Evolutionary conservation across 92 coral and sea anemone species (phyloP).

Genomic region (Porites lobata): DNA sequence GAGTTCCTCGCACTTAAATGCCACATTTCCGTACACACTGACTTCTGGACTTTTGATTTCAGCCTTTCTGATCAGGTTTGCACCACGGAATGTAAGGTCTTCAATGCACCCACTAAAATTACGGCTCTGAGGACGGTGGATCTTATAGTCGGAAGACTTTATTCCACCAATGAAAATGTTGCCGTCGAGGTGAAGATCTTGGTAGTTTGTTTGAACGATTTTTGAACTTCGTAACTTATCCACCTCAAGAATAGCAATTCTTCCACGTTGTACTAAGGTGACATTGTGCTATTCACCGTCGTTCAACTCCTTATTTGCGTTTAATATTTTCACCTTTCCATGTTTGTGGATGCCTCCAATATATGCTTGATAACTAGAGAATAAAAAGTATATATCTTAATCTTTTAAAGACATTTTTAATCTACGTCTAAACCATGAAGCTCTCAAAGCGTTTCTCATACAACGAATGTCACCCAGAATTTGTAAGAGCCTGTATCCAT

Average conservation of each 20-base stretch:
- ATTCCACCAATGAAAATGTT: constrained; percentile 86
- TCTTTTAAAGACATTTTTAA: no score
- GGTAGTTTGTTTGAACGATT: constrained; percentile 52
- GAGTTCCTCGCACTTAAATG: constrained; percentile 70
- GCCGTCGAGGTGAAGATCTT: constrained; percentile 63
- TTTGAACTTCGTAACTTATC: constrained; percentile 37
- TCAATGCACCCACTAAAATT: constrained; percentile 81
- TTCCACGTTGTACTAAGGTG: constrained; percentile 58
- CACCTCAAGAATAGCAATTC: constrained; percentile 51
- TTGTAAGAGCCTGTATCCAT: no score
- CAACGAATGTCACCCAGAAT: no score
- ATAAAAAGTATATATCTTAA: not conserved
- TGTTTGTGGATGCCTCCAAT: constrained; percentile 67
- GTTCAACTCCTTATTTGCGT: constrained; percentile 55
- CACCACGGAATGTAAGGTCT: constrained; percentile 72
- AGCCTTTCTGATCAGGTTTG: constrained; percentile 59
- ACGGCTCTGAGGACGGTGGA: not conserved
- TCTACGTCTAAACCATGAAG: no score
- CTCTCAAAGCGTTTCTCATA: no score
- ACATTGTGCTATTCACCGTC: constrained; percentile 92
- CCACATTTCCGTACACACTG: constrained; percentile 49
- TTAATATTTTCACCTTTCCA: not conserved
- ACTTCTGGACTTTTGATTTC: constrained; percentile 7
- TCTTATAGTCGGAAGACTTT: constrained; percentile 16
- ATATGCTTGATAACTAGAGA: constrained; percentile 61